These are phyloP conservation scores for Corythornis madagascariensis DNA, from an alignment of 2,113 vertebrate genomes.

Conservation along the genomic window DNA sequence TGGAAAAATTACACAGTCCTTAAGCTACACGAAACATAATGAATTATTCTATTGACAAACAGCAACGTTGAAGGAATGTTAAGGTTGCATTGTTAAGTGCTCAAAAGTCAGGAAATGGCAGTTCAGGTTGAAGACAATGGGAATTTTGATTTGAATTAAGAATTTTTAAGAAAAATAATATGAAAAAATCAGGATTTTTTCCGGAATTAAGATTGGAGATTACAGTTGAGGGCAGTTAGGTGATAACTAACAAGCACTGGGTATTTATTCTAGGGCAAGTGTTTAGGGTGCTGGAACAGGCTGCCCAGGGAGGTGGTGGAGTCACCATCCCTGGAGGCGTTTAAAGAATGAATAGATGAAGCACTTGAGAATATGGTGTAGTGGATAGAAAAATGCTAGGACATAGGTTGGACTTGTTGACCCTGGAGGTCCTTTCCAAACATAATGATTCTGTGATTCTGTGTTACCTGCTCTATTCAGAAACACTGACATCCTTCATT, in stretches of 20 bases:
- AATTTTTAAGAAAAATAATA: no score
- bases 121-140: not conserved
- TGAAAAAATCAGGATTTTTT: not conserved
- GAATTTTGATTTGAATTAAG: not conserved
- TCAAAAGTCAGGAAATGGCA: conserved; percentile 11
- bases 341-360: no score
- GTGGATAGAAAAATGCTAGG: no score
- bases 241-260: not conserved
- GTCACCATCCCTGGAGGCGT: no score
- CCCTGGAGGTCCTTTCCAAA: no score
- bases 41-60: conserved; percentile 32
- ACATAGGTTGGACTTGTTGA: no score
- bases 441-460: no score
- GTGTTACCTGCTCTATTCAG: not conserved
- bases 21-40: conserved; percentile 6
- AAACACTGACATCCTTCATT: not conserved
- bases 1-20: conserved; percentile 33
- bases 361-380: no score
- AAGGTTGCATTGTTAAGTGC: not conserved
- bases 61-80: not conserved
- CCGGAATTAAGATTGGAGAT: not conserved
- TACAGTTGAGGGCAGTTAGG: not conserved
- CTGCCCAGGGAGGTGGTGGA: no score
- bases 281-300: not conserved
- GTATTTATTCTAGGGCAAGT: not conserved